These are phyloP conservation scores for Ibycter americanus DNA, from an alignment of 2,797 vertebrate species.

Conservation along the genomic window DNA sequence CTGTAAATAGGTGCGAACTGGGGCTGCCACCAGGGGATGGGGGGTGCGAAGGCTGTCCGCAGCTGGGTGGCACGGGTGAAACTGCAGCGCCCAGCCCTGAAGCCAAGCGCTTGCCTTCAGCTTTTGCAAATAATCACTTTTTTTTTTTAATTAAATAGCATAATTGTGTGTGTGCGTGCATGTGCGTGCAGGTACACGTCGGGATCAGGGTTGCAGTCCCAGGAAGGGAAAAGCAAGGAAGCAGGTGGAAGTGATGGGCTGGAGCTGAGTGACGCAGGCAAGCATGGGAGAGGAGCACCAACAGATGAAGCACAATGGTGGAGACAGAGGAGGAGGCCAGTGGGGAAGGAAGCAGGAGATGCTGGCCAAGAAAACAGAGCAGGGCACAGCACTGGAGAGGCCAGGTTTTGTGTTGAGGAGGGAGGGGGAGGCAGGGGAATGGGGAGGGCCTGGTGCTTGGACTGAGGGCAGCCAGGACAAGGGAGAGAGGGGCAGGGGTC, in stretches of 20 bases:
- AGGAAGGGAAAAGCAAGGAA: neutral
- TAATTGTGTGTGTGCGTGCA: neutral
- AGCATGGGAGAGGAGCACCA: neutral
- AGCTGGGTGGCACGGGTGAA: fast-evolving
- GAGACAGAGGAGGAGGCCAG: neutral
- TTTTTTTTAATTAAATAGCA: neutral
- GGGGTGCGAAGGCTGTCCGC: fast-evolving
- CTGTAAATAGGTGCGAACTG: fast-evolving
- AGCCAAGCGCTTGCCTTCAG: neutral
- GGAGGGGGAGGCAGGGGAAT: neutral
- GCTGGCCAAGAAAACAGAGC: neutral
- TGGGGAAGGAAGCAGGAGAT: neutral
- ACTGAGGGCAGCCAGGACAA: neutral
- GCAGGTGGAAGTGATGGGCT: neutral
- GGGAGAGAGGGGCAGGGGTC: neutral
- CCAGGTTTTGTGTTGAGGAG: neutral
- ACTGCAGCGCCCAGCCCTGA: neutral
- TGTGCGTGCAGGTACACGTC: neutral
- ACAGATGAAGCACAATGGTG: neutral
- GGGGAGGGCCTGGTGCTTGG: neutral
- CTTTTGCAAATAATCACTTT: neutral
- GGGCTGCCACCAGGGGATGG: neutral
- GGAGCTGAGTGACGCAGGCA: fast-evolving
- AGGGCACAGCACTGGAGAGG: neutral
- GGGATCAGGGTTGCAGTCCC: neutral